Base-by-base conservation (phyloP, 2,113 vertebrate species). In the Vulpes ferrilata region DNA sequence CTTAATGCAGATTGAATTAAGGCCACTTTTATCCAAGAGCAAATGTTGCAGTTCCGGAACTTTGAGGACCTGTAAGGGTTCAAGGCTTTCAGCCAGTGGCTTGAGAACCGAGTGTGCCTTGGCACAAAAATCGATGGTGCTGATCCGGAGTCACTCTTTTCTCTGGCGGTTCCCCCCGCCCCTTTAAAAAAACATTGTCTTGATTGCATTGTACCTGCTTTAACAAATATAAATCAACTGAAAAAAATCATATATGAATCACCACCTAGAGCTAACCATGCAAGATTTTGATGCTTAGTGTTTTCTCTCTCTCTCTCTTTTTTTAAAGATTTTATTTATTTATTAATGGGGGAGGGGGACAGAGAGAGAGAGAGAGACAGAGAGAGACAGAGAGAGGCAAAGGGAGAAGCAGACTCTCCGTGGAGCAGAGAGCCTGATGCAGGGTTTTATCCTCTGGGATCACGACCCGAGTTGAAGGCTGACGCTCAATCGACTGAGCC, bases 31-130 rank as follows among this genome's bases (percentile, higher is more conserved):
- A 73, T 67, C 51, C 76, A n/a, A 1, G 60, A 15, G 35, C 25
- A 65, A 92, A 25, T 0, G 27, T 22, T 25, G 7, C 10, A 9
- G 0, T 23, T 43, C 81, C 15, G 38, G 57, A 35, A 11, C 27
- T 38, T 3, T 13, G 17, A 38, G 91, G 38, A 84, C 20, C 57
- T 57, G 3, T 23, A 1, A 17, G 22, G 0, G 0, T 32, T 43
- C 4, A 3, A 9, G 59, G 20, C 2, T 0, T 17, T 69, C 19
- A 10, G 15, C 32, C 48, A 17, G 27, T 2, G 12, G 15, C 55
- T 20, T 59, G 71, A 67, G 55, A 27, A 2, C 2, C 9, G 23
- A 62, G 10, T 3, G 7, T 3, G 5, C 13, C 2, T 12, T 16
- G 30, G 22, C 35, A 0, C 43, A 8, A 11, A 78, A 59, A 11